Base-by-base conservation (phyloP, 2,113 vertebrate species). In the Xenotilapia longispinis region DNA sequence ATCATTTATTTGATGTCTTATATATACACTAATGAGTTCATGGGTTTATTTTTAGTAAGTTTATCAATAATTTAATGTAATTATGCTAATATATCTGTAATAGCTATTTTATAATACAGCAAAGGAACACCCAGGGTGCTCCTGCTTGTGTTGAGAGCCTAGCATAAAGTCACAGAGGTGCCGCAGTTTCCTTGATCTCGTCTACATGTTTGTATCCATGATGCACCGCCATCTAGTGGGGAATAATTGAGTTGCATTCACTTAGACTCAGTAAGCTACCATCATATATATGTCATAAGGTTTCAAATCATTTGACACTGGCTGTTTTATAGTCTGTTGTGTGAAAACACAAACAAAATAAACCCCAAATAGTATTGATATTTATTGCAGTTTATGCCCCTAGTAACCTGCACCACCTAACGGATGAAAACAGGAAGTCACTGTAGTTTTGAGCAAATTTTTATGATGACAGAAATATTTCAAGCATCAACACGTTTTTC, bases 351-450 rank as follows among this genome's bases (percentile, higher is more conserved):
- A 17, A 63, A 63, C 3, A 4, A 60, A 60, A 9, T 60, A 60
- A 60, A 60, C 57, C 57, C 26, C 58, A 36, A 63, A 63, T 63
- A 33, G 58, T 0, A 3, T 19, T 63, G 28, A 36, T 63, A 38
- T 68, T 23, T 68, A 68, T 12, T 14, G 11, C n/a, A 42, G n/a
- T 42, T 42, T 70, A 40, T 70, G 12, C 63, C 12, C 65, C 38
- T 23, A 70, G 38, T 45, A 70, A 73, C 38, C 21, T 45, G 38
- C 38, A 73, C 38, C 38, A 73, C 65, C 21, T 73, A 73, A 73
- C 0, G 13, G 38, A 2, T 23, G 21, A 1, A 73, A 45, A 73
- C 38, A 26, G 7, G 38, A 45, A 26, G 38, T 42, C 65, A 1
- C 65, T 73, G 65, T 42, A 45, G 21, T 9, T 70, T 42, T 70